Conservation (phyloP, 2,113 vertebrate species). For the Nansenia antarctica region DNA sequence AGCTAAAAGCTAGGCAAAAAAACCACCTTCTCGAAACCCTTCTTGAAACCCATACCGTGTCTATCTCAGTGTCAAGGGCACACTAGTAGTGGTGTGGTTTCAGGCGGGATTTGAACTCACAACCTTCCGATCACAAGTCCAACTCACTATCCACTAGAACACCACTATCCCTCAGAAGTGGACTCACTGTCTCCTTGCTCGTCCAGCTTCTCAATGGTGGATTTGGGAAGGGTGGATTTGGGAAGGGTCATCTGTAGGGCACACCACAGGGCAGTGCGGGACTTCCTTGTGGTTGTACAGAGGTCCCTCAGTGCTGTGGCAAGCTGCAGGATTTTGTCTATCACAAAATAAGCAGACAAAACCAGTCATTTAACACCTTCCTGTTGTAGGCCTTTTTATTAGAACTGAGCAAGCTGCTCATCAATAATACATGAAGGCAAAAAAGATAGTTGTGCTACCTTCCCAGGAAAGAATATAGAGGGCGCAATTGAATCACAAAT, state of each 20-base stretch:
- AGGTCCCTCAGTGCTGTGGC: constrained; percentile 69
- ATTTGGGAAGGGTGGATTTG: too few species aligned
- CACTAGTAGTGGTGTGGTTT: too few species aligned
- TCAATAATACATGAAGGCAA: not conserved
- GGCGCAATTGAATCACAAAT: not conserved
- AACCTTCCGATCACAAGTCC: constrained; percentile 42
- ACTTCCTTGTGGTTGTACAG: constrained; percentile 60
- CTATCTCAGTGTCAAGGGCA: too few species aligned
- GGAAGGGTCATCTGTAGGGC: constrained; percentile 71
- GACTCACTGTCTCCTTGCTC: constrained; percentile 4
- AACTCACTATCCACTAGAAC: too few species aligned
- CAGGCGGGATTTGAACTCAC: too few species aligned
- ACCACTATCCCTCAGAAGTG: too few species aligned
- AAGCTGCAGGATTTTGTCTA: constrained; percentile 66
- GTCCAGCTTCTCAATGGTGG: constrained; percentile 25
- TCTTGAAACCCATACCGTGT: constrained; percentile 22
- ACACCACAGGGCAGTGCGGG: constrained; percentile 72
- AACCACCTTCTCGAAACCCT: constrained; percentile 1
- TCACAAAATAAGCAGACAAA: not conserved
- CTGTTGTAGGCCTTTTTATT: not conserved
- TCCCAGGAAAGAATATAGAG: not conserved
- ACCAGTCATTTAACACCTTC: not conserved
- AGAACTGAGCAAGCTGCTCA: not conserved
- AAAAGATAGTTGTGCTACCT: not conserved
- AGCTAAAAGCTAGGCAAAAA: too few species aligned